Conservation (phyloP, 2,888 invertebrate species). For the Cheilosia vulpina region DNA sequence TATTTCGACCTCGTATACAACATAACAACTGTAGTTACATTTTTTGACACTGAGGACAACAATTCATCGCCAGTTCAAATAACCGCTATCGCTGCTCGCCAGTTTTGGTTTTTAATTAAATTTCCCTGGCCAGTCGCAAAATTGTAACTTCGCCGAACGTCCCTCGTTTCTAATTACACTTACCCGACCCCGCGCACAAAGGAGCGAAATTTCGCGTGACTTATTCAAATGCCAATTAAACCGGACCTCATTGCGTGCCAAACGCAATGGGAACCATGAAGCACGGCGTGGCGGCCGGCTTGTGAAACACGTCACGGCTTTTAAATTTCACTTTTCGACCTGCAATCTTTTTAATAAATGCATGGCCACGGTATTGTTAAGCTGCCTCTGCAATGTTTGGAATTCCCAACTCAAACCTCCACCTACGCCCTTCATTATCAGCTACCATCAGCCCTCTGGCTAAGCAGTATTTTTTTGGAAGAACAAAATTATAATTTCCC, state of each 20-base stretch:
- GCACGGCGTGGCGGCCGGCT: background rate
- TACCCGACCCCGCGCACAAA: background rate
- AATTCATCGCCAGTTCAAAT: too few species aligned
- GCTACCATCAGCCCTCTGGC: background rate
- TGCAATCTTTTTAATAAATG: conserved; percentile 54
- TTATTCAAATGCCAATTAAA: conserved; percentile 27
- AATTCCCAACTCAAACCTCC: background rate
- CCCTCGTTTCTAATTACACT: background rate
- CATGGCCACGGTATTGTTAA: conserved; percentile 37
- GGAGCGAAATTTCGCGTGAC: background rate
- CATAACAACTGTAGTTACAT: too few species aligned
- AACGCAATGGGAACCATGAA: background rate
- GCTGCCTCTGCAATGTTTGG: conserved; percentile 9
- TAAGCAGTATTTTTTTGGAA: background rate
- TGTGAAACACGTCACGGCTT: conserved; percentile 12
- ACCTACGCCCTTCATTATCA: background rate
- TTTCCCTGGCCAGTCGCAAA: background rate
- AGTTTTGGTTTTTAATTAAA: too few species aligned
- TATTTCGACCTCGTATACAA: too few species aligned
- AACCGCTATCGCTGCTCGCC: too few species aligned
- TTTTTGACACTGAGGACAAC: too few species aligned
- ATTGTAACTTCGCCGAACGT: background rate
- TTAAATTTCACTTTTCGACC: conserved; percentile 18
- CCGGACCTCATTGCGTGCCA: background rate
- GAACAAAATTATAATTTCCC: conserved; percentile 11